Conservation (phyloP, 2,797 vertebrate species). For the Lutjanus argentimaculatus region DNA sequence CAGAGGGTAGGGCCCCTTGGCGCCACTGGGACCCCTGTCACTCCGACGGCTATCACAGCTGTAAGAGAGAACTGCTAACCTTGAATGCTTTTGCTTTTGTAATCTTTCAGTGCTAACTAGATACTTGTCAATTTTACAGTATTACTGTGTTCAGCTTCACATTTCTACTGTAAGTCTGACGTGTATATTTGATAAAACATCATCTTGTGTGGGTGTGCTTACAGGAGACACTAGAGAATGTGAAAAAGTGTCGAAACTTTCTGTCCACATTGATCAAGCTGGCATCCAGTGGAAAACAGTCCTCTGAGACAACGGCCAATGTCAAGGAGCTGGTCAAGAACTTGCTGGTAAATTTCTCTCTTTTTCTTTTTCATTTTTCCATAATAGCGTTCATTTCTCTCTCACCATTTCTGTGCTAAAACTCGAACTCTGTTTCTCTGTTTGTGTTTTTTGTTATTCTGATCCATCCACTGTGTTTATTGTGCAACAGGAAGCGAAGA, state of each 20-base stretch:
- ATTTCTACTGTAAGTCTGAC: background rate
- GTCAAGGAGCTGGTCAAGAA: constrained; percentile 94
- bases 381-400: background rate
- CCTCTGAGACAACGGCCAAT: constrained; percentile 91
- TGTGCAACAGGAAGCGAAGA: constrained; percentile 89
- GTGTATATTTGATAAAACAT: background rate
- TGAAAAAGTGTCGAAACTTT: constrained; percentile 96
- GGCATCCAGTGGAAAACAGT: constrained; percentile 93
- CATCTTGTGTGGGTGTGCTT: constrained; percentile 16
- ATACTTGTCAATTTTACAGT: background rate
- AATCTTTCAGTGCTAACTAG: background rate
- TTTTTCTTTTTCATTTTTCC: background rate
- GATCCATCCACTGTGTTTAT: constrained; percentile 5
- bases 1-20: constrained; percentile 73
- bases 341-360: constrained; percentile 86
- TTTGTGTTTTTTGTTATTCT: background rate
- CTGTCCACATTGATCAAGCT: constrained; percentile 94
- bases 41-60: constrained; percentile 88
- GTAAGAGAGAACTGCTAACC: constrained; percentile 73
- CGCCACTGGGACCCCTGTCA: constrained; percentile 82
- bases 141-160: background rate
- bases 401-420: background rate
- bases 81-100: constrained; percentile 21
- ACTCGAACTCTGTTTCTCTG: background rate
- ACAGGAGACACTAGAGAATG: constrained; percentile 95